Percentiles rank a stretch among this genome's conserved stretches.
Conservation (phyloP, 2,113 vertebrate species). For the Chauna torquata region DNA sequence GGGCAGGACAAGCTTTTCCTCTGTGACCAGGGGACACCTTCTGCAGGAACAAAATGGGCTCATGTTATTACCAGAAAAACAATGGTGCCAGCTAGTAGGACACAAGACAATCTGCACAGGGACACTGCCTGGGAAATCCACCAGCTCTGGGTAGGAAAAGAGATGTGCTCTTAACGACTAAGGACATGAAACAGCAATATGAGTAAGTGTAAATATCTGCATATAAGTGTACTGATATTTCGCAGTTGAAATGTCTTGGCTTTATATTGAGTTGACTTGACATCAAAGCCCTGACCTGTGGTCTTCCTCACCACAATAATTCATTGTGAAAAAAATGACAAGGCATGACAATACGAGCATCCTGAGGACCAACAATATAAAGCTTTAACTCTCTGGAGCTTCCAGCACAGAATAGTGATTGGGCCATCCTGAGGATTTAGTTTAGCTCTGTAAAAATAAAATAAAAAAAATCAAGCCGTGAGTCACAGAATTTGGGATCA, state of each 20-base stretch:
- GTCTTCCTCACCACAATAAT: background rate
- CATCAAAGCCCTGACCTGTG: background rate
- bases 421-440: background rate
- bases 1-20: background rate
- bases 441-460: background rate
- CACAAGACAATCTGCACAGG: background rate
- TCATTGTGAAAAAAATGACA: background rate
- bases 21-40: background rate
- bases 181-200: background rate
- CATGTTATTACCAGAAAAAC: background rate
- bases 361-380: background rate
- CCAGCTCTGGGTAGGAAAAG: accelerated
- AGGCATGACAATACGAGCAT: accelerated
- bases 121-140: background rate
- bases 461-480: background rate
- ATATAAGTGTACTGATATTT: background rate
- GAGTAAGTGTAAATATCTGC: background rate
- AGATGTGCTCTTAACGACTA: background rate
- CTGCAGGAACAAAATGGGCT: background rate
- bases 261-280: background rate
- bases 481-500: background rate
- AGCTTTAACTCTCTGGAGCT: background rate
- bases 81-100: background rate
- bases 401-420: background rate
- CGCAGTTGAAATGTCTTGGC: background rate